Base-by-base conservation (phyloP, 1,140 invertebrate genomes). In the Heliconius congener region DNA sequence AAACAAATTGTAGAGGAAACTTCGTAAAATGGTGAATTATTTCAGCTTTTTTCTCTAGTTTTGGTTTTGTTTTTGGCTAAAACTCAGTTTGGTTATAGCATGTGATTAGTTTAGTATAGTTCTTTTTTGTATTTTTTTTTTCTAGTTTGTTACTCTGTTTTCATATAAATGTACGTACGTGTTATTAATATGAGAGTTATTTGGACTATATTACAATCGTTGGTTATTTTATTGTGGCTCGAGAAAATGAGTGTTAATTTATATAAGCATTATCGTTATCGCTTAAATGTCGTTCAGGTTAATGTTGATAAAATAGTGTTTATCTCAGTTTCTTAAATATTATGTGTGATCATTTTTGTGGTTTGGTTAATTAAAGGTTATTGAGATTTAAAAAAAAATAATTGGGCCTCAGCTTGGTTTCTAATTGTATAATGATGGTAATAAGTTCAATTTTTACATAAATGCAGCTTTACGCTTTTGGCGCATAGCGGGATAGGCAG, bases 261-360 rank as follows among this genome's bases (percentile, higher is more conserved):
- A 16, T 66, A 27, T 66, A 66, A 30, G 60, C 60, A 66, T 66
- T 66, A 66, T 30, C 13, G 27, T 66, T 66, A 66, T 66, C 60
- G 60, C 60, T 66, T 27, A 66, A 46, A 66, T 66, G 60, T 66
- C 60, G 60, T 66, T 8, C 60, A 66, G 60, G 60, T 66, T 66
- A 66, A 66, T 66, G 60, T 52, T 30, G 23, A 66, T 66, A 66
- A 30, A 9, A 66, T 66, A 30, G 60, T 66, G 23, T 5, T 66
- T 13, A 23, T 57, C 55, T 57, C 8, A 27, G 55, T 30, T 3
- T 30, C 27, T 27, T 66, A 30, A 11, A 11, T 60, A 11, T 6
- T 18, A 6, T 46, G 19, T 57, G n/a, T 60, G 55, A 23, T 9
- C 9, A 16, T 60, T 23, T n/a, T n/a, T 11, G 55, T 60, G 3